Evolutionary conservation across 2,113 vertebrate species (phyloP).

Genomic region (Oriolus oriolus): DNA sequence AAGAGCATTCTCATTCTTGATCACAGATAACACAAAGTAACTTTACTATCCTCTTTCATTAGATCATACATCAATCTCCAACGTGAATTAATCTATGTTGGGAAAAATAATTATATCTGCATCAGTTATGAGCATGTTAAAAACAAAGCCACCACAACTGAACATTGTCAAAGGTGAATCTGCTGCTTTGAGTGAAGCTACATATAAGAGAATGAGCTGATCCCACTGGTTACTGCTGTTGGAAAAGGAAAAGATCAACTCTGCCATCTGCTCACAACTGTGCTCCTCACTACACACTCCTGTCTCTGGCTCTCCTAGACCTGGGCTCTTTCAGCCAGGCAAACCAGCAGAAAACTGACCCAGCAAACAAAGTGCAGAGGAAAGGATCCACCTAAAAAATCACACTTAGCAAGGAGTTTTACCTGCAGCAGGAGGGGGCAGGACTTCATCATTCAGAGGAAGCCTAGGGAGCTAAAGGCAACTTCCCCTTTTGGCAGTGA

Average conservation of each 20-base stretch:
- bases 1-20: not conserved
- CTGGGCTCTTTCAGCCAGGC: not conserved
- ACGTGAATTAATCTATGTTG: not conserved
- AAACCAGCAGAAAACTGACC: not conserved
- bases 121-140: constrained; percentile 55
- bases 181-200: constrained; percentile 13
- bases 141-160: constrained; percentile 48
- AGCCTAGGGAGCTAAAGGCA: not conserved
- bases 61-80: constrained; percentile 30
- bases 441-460: not conserved
- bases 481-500: not conserved
- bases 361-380: not conserved
- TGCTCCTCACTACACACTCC: rapidly evolving
- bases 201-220: not conserved
- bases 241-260: not conserved
- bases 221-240: not conserved
- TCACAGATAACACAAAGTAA: constrained; percentile 4
- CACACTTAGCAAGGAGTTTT: not conserved
- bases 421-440: not conserved
- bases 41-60: constrained; percentile 4
- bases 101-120: constrained; percentile 65
- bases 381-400: not conserved
- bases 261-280: not conserved
- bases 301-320: not conserved
- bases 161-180: constrained; percentile 40